Conservation (phyloP, 2,888 invertebrate species). For the Spilosoma lubricipeda region DNA sequence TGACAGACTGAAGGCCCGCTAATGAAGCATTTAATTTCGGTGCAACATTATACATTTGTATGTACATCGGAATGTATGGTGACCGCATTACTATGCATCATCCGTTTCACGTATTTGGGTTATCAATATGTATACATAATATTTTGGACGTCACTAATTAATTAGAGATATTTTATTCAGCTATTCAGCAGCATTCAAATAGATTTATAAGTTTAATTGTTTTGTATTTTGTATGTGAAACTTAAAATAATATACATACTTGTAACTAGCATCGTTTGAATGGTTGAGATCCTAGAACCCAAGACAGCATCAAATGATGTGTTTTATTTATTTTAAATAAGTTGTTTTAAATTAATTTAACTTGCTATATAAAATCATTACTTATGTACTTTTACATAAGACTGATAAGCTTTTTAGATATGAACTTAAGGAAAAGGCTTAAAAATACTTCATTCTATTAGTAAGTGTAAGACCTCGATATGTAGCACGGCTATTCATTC, state of each 20-base stretch:
- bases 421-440: not conserved
- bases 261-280: not conserved
- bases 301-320: not conserved
- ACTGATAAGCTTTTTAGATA: not conserved
- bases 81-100: conserved; percentile 54
- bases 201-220: not conserved
- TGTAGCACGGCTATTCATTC: not conserved
- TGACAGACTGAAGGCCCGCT: conserved; percentile 41
- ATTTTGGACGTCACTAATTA: conserved; percentile 9
- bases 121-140: conserved; percentile 16
- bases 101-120: conserved; percentile 18
- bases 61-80: conserved; percentile 50
- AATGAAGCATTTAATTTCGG: conserved; percentile 66
- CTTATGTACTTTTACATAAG: not conserved
- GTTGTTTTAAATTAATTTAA: not conserved
- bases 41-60: conserved; percentile 18
- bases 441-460: not conserved
- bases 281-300: not conserved
- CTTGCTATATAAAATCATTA: not conserved
- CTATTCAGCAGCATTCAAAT: too few species aligned
- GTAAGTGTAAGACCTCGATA: not conserved
- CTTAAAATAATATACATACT: not conserved
- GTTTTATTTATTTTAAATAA: not conserved
- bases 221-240: not conserved
- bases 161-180: conserved; percentile 8